Conservation (phyloP, 2,797 vertebrate species). For the Urosaurus nigricauda region DNA sequence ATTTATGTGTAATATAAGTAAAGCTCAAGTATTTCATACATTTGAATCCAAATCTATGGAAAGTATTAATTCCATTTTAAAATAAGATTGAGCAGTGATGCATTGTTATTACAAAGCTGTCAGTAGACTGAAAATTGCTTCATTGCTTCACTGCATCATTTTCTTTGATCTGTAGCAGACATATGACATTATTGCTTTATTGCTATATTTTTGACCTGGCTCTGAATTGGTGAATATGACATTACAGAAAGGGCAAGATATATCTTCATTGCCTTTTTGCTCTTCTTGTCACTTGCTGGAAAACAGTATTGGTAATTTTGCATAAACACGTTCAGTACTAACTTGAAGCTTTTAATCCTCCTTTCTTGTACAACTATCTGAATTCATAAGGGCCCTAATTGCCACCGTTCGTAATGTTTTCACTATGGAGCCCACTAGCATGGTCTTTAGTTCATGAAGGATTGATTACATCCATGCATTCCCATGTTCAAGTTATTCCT, state of each 20-base stretch:
- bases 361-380: background rate
- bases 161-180: slow-evolving; percentile 14
- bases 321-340: background rate
- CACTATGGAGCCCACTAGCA: background rate
- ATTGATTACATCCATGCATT: background rate
- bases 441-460: background rate
- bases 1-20: background rate
- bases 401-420: background rate
- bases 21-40: background rate
- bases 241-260: slow-evolving; percentile 9
- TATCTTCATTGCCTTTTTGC: background rate
- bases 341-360: background rate
- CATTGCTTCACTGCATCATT: background rate
- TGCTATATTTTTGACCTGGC: slow-evolving; percentile 9
- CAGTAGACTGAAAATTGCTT: background rate
- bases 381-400: too few relatives aligned
- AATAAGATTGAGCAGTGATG: background rate
- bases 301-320: background rate
- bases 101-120: background rate
- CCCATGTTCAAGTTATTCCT: background rate
- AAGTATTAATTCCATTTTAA: background rate
- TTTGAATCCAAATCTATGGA: background rate
- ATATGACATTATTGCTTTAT: background rate
- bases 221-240: background rate
- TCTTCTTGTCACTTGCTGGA: background rate